Conservation (phyloP, 1,140 invertebrate species). For the Neodiprion fabricii region DNA sequence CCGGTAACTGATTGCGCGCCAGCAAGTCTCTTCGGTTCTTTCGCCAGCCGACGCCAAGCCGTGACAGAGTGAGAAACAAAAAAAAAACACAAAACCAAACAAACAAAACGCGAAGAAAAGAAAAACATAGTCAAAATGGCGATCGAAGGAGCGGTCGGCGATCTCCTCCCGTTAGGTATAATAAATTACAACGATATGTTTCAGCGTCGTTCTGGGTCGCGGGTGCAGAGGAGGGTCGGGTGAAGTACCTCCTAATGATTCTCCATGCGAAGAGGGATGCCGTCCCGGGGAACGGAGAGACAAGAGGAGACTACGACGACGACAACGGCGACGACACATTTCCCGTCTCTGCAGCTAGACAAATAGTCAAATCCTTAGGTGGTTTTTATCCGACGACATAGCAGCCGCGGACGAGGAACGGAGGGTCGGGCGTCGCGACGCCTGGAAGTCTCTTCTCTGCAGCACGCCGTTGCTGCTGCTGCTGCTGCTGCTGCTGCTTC, state of each 20-base stretch:
- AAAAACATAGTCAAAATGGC: too few species aligned
- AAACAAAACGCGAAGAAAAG: background rate
- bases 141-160: background rate
- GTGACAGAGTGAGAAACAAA: background rate
- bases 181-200: constrained; percentile 3
- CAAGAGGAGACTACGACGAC: too few species aligned
- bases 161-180: background rate
- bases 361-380: constrained; percentile 30
- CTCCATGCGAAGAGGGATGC: background rate
- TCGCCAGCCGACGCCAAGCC: background rate
- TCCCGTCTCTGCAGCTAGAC: constrained; percentile 21
- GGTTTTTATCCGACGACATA: constrained; percentile 4
- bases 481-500: background rate
- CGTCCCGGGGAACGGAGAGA: too few species aligned
- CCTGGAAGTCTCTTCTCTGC: background rate
- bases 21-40: background rate
- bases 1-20: background rate
- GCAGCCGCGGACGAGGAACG: background rate
- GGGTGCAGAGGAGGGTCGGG: background rate
- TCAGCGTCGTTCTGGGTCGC: background rate
- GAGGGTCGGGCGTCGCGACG: background rate
- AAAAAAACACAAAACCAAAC: background rate
- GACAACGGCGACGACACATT: background rate
- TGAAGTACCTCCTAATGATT: constrained; percentile 29
- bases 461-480: background rate